Evolutionary conservation across 2,888 invertebrate genomes (phyloP).

Genomic region (Epirrhoe alternata): DNA sequence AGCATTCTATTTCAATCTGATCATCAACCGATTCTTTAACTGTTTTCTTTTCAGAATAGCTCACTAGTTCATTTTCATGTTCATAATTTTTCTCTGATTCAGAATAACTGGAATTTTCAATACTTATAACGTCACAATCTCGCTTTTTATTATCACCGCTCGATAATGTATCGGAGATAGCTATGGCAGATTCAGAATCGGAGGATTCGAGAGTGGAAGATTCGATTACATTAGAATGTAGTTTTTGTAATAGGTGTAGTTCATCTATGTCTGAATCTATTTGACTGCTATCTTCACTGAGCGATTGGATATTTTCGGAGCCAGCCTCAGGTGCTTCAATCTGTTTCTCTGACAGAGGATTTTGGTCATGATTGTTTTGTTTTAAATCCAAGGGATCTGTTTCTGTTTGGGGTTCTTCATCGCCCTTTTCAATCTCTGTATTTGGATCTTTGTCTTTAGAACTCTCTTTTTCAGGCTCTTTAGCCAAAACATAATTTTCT

Average conservation of each 20-base stretch:
- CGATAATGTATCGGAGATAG: conserved; percentile 69
- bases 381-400: conserved; percentile 6
- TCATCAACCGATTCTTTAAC: conserved; percentile 28
- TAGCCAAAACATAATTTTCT: conserved; percentile 26
- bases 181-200: conserved; percentile 66
- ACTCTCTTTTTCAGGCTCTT: conserved; percentile 26
- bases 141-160: conserved; percentile 55
- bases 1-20: conserved; percentile 47
- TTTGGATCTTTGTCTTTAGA: conserved; percentile 31
- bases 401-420: conserved; percentile 16
- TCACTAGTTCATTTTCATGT: conserved; percentile 32
- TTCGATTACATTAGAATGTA: conserved; percentile 64
- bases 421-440: conserved; percentile 7
- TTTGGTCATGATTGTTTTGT: conserved; percentile 20
- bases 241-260: conserved; percentile 70
- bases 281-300: conserved; percentile 58
- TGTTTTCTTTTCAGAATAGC: conserved; percentile 20
- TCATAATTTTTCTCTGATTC: conserved; percentile 61
- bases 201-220: conserved; percentile 63
- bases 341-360: background rate
- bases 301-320: conserved; percentile 49
- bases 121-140: conserved; percentile 68
- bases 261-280: conserved; percentile 73
- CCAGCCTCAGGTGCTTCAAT: conserved; percentile 20
- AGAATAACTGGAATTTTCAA: conserved; percentile 78